phyloP scores from a whole-genome alignment of 2,113 vertebrate species.

The Pygoscelis adeliae region DNA sequence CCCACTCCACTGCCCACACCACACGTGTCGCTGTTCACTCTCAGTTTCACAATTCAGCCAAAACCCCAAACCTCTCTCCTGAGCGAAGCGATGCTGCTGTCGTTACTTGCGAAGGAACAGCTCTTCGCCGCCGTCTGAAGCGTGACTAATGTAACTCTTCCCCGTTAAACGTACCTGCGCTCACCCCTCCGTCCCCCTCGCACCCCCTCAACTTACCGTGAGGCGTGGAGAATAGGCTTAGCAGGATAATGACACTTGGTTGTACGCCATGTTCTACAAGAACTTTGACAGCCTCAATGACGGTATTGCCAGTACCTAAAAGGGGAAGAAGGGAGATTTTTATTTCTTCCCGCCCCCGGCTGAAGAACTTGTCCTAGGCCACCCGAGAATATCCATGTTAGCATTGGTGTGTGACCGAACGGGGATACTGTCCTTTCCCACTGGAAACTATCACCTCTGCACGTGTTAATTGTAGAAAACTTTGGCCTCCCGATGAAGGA shows the following conservation, averaged over 20 bases:
- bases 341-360: accelerated
- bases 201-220: slow-evolving; percentile 79
- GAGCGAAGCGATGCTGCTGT: accelerated
- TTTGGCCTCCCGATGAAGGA: neutral
- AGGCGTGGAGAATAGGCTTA: slow-evolving; percentile 95
- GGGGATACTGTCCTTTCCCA: neutral
- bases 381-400: neutral
- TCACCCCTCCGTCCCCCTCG: accelerated
- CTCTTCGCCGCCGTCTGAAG: neutral
- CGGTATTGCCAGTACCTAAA: slow-evolving; percentile 92
- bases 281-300: slow-evolving; percentile 94
- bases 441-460: neutral
- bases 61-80: too few species aligned
- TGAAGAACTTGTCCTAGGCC: neutral
- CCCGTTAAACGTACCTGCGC: accelerated
- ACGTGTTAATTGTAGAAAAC: neutral
- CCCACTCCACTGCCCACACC: neutral
- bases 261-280: slow-evolving; percentile 93
- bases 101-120: neutral
- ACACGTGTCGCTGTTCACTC: accelerated
- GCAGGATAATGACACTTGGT: slow-evolving; percentile 89
- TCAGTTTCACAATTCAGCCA: neutral
- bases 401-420: neutral
- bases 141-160: accelerated
- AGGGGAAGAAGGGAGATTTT: neutral